Evolutionary conservation across 2,888 invertebrate species (phyloP).

Genomic region (Yponomeuta cagnagella): DNA sequence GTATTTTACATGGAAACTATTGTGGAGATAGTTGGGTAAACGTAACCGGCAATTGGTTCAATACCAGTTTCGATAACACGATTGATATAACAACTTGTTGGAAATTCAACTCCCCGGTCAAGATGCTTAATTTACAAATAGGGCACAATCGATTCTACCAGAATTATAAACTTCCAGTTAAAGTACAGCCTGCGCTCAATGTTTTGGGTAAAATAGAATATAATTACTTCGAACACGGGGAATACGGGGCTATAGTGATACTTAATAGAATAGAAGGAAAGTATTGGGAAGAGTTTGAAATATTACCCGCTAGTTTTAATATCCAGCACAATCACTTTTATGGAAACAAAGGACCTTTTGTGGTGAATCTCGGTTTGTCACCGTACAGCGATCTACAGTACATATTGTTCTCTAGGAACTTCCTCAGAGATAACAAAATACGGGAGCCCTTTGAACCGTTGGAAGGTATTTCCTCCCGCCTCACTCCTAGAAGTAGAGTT

Average conservation of each 20-base stretch:
- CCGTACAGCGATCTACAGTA: constrained; percentile 90
- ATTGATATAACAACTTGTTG: constrained; percentile 91
- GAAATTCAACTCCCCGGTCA: constrained; percentile 70
- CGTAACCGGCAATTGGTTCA: constrained; percentile 93
- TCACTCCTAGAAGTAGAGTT: constrained; percentile 93
- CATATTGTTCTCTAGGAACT: constrained; percentile 90
- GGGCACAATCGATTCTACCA: constrained; percentile 90
- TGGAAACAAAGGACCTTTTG: constrained; percentile 91
- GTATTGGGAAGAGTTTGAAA: constrained; percentile 85
- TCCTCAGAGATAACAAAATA: constrained; percentile 89
- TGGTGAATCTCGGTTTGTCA: constrained; percentile 90
- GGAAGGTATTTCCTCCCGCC: constrained; percentile 78
- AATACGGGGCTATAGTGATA: constrained; percentile 88
- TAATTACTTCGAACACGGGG: constrained; percentile 90
- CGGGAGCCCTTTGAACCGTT: constrained; percentile 87
- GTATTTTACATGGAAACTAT: constrained; percentile 94
- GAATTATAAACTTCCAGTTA: constrained; percentile 84
- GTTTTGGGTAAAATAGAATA: constrained; percentile 86
- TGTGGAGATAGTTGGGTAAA: constrained; percentile 91
- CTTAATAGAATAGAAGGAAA: constrained; percentile 81
- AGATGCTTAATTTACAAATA: constrained; percentile 81
- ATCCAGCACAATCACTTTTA: constrained; percentile 93
- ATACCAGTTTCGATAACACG: constrained; percentile 84
- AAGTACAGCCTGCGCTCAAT: constrained; percentile 89
- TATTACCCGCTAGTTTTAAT: constrained; percentile 80